Percentiles rank a stretch among this genome's conserved stretches.
Conservation (phyloP, 2,888 invertebrate species). For the Lithodes maja region DNA sequence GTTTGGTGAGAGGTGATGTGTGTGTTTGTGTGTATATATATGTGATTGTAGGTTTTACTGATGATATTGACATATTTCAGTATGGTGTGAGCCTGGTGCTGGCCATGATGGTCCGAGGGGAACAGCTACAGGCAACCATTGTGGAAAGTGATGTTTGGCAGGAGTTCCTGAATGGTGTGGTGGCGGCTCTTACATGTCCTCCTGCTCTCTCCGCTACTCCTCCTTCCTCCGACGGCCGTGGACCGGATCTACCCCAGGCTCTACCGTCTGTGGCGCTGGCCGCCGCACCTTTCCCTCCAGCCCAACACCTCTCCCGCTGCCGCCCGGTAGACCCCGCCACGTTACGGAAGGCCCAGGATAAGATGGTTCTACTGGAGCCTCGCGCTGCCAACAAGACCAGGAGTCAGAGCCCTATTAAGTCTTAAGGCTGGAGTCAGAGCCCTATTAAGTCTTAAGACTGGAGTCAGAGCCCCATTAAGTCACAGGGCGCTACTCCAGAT, state of each 20-base stretch:
- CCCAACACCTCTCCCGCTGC: slow-evolving; percentile 53
- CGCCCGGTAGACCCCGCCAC: not conserved
- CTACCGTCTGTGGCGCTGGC: slow-evolving; percentile 63
- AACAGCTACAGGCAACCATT: slow-evolving; percentile 31
- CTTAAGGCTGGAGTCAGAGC: no score
- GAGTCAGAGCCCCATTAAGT: no score
- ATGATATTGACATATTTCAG: slow-evolving; percentile 25
- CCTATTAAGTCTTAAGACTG: no score
- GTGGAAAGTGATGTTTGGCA: slow-evolving; percentile 43
- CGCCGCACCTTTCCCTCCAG: slow-evolving; percentile 50
- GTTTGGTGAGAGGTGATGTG: not conserved
- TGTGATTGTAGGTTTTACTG: not conserved
- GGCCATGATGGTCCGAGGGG: slow-evolving; percentile 63
- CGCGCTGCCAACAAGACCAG: slow-evolving; percentile 30
- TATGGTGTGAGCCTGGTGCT: slow-evolving; percentile 61
- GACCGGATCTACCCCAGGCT: slow-evolving; percentile 43
- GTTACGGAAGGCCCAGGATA: slow-evolving; percentile 49
- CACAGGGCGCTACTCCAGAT: no score
- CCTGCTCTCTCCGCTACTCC: not conserved
- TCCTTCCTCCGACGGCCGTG: slow-evolving; percentile 3
- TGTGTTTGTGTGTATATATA: not conserved
- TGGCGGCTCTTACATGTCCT: not conserved
- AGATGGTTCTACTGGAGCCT: slow-evolving; percentile 38
- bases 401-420: slow-evolving; percentile 53
- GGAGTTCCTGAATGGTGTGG: slow-evolving; percentile 34